Evolutionary conservation across 2,113 vertebrate species (phyloP).

Genomic region (Cygnus buccinator): DNA sequence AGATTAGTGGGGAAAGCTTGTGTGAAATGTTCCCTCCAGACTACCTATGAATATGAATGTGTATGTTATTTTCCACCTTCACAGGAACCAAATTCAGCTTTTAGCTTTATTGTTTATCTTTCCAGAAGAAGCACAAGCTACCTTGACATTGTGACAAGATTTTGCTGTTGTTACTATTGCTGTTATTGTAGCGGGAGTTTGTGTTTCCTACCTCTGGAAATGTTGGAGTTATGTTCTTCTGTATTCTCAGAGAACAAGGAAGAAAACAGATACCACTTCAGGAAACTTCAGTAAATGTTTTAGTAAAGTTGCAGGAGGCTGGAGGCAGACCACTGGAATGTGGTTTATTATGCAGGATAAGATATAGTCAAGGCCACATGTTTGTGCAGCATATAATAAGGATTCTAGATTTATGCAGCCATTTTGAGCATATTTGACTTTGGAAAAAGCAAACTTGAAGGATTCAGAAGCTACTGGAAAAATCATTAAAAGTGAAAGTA

Average conservation of each 20-base stretch:
- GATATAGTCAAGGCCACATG: not conserved
- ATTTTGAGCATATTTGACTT: not conserved
- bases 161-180: not conserved
- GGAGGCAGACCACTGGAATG: not conserved
- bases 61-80: not conserved
- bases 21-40: not conserved
- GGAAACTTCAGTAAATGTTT: not conserved
- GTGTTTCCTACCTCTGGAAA: constrained; percentile 28
- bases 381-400: not conserved
- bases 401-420: not conserved
- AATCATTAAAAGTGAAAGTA: not conserved
- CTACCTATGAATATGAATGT: not conserved
- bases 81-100: not conserved
- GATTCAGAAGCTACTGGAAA: not conserved
- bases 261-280: not conserved
- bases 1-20: not conserved
- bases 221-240: not conserved
- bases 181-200: not conserved
- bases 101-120: not conserved
- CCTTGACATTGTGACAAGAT: not conserved
- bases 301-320: not conserved
- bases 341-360: not conserved
- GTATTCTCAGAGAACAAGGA: not conserved
- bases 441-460: not conserved
- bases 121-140: not conserved